Base-by-base conservation (phyloP, 2,113 vertebrate species). In the Etheostoma cragini region DNA sequence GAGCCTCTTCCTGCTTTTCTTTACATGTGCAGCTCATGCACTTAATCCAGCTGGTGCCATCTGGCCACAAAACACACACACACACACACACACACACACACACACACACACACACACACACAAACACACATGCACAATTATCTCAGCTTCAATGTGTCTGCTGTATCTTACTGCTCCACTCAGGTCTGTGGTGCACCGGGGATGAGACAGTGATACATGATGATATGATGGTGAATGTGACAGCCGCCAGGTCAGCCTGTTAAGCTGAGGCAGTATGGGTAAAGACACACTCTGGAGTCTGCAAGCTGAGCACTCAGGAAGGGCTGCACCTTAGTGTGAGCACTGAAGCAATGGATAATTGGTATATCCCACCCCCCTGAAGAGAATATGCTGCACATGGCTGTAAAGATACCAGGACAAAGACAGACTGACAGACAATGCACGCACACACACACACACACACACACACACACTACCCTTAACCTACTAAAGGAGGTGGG, bases 1-100 rank as follows among this genome's bases (percentile, higher is more conserved):
- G 26, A 66, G 68, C 66, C 22, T 70, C 72, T 78, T 83, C 76
- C 80, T 86, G 82, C 80, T 81, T 86, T 73, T 87, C 80, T 83
- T 77, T 81, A 46, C 81, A 78, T 63, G 72, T 45, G 38, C 49
- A 87, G 86, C 60, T 26, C 74, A 79, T 76, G 80, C 72, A 84
- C 81, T 89, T 91, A 93, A 86, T 92, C 88, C 87, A 87, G 88
- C 86, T 89, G 82, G 84, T 88, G 82, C 90, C 91, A 93, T 91
- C 83, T 90, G 90, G 80, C 76, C 47, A 46, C 22, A 30, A 13
- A 17, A 67, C 13, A 54, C 57, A 86, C 67, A 66, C 69, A 35
- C 24, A 68, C 33, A 35, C 60, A 71, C 45, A 26, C 65, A 76
- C 66, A 75, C 68, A 64, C 61, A 71, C 46, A 33, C 52, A 75